Percentiles rank a stretch among this genome's conserved stretches.
Conservation (phyloP, 2,113 vertebrate genomes). For the Aythya baeri region DNA sequence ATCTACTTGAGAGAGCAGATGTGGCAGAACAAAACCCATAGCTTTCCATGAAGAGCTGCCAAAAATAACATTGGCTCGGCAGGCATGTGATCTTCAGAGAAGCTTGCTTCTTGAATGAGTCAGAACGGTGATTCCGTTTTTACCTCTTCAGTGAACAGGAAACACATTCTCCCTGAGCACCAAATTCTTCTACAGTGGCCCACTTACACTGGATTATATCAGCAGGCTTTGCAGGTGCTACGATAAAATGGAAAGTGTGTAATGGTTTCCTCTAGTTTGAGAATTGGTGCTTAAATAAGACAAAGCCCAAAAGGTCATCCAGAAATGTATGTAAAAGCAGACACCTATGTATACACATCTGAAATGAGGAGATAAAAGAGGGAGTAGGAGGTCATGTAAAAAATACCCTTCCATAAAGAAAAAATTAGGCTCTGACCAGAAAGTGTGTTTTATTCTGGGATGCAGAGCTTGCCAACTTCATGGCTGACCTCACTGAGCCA, state of each 20-base stretch:
- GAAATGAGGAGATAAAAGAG: not conserved
- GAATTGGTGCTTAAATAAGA: not conserved
- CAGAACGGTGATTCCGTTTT: constrained; percentile 70
- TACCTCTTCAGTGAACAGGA: constrained; percentile 64
- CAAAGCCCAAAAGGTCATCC: not conserved
- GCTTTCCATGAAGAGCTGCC: constrained; percentile 70
- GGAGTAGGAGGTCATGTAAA: not conserved
- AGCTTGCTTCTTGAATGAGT: constrained; percentile 68
- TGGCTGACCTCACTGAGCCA: not conserved
- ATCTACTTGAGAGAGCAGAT: constrained; percentile 66
- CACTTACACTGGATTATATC: constrained; percentile 1
- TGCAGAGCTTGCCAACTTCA: not conserved
- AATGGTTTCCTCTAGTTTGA: not conserved
- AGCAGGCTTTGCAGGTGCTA: constrained; percentile 42
- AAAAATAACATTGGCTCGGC: constrained; percentile 70
- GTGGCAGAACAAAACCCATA: constrained; percentile 69
- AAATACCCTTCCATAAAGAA: not conserved
- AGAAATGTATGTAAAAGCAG: not conserved
- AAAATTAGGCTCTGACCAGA: not conserved
- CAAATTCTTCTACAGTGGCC: constrained; percentile 41
- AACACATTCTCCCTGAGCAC: constrained; percentile 51
- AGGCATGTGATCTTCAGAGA: constrained; percentile 69
- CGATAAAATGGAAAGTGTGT: not conserved
- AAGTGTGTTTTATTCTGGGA: not conserved
- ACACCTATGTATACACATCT: not conserved